phyloP scores from a whole-genome alignment of 92 coral and sea anemone genomes.

The Epizoanthus ramosus region DNA sequence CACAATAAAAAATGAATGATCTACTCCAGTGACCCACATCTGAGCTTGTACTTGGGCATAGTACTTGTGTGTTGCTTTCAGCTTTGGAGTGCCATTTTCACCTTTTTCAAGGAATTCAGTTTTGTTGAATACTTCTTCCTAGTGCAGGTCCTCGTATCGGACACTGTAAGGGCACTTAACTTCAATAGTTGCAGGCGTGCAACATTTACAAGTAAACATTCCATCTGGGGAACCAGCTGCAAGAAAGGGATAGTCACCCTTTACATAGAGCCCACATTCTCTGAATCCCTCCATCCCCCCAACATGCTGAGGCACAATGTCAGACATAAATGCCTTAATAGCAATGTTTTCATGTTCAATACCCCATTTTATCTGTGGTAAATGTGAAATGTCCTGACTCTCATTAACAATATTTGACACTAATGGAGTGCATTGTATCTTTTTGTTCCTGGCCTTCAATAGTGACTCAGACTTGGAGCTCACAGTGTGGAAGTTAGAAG shows the following conservation, averaged over 20 bases:
- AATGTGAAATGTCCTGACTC: slow-evolving; percentile 47
- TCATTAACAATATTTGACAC: slow-evolving; percentile 36
- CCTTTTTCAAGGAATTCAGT: too few relatives aligned
- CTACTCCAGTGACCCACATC: too few relatives aligned
- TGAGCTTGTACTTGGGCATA: too few relatives aligned
- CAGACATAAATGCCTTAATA: slow-evolving; percentile 56
- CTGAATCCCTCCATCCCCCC: slow-evolving; percentile 58
- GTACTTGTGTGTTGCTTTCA: too few relatives aligned
- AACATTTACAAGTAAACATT: slow-evolving; percentile 43
- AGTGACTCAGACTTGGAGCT: slow-evolving; percentile 33
- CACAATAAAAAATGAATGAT: too few relatives aligned
- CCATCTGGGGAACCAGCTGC: slow-evolving; percentile 77
- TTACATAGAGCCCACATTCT: slow-evolving; percentile 60
- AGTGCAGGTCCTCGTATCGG: too few relatives aligned
- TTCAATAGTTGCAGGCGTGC: slow-evolving; percentile 36
- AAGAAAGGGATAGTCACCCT: slow-evolving; percentile 54
- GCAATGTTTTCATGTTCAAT: slow-evolving; percentile 48
- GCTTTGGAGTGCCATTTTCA: too few relatives aligned
- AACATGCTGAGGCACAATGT: slow-evolving; percentile 50
- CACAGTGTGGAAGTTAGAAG: slow-evolving; percentile 52
- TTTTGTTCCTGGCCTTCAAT: slow-evolving; percentile 40
- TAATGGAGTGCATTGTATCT: slow-evolving; percentile 31
- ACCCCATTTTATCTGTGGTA: slow-evolving; percentile 66
- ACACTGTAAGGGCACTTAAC: slow-evolving; percentile 57
- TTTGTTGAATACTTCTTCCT: too few relatives aligned